phyloP scores from a whole-genome alignment of 2,888 invertebrate species.

The Cenopis cana region DNA sequence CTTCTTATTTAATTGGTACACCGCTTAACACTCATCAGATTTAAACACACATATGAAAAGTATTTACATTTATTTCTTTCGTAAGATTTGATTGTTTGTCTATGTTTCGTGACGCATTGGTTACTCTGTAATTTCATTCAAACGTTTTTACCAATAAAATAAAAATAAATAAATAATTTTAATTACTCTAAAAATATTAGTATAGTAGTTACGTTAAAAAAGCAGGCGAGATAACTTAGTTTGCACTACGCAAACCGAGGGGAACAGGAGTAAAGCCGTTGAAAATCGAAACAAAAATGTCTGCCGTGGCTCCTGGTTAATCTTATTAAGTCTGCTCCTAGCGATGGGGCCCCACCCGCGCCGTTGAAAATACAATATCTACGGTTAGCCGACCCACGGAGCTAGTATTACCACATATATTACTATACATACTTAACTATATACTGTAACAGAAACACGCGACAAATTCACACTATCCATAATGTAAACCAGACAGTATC shows the following conservation, averaged over 20 bases:
- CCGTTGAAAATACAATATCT: not conserved
- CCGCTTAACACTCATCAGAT: not conserved
- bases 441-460: not conserved
- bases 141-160: too few species aligned
- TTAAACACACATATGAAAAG: too few species aligned
- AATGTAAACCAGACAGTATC: too few species aligned
- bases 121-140: too few species aligned
- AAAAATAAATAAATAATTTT: too few species aligned
- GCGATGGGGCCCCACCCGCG: slow-evolving; percentile 1
- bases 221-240: slow-evolving; percentile 28
- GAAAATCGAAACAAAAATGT: slow-evolving; percentile 44
- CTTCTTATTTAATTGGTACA: too few species aligned
- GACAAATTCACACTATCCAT: not conserved
- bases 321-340: slow-evolving; percentile 37
- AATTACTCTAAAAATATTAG: not conserved
- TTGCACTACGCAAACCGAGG: slow-evolving; percentile 31
- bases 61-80: too few species aligned
- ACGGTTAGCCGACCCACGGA: not conserved
- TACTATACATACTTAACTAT: too few species aligned
- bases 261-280: slow-evolving; percentile 37
- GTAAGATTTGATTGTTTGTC: too few species aligned
- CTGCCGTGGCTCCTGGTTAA: slow-evolving; percentile 39
- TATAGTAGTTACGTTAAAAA: slow-evolving; percentile 10
- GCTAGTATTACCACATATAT: not conserved
- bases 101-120: too few species aligned